Evolutionary conservation across 2,888 invertebrate species (phyloP), one percentile per base, ranked within the genome.

Genomic region (Drosophila neonasuta): DNA sequence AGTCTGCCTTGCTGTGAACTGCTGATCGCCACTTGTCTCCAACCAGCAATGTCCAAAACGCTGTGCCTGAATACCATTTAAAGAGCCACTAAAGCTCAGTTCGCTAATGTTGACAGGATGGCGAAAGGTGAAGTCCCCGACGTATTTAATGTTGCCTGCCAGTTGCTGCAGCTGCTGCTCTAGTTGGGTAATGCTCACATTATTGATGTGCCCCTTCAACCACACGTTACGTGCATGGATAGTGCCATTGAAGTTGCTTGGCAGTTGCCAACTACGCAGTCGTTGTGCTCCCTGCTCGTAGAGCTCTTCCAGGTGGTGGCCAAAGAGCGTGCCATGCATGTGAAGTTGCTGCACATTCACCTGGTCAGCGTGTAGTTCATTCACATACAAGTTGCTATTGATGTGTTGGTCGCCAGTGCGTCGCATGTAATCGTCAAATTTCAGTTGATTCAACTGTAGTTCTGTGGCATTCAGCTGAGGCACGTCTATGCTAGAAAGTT

Each of bases 31-130:
- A 41, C 75, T 79, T 20, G 79, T 88, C 51, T 91, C 86, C 2
- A 92, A 73, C 91, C 91, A 92, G 65, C 88, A 88, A 8, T 80
- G 74, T 2, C 91, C 91, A 74, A 93, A 92, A 17, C 91, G 82
- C 0, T 80, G 59, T 1, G 88, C 85, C 0, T 81, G 71, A 39
- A 93, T 89, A 15, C 89, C 91, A 75, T 92, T 92, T 4, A 92
- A 82, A 15, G 82, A 80, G 8, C 88, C 86, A 11, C 79, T 74
- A 77, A 92, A 92, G 56, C 86, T 88, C 3, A 93, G 79, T 13
- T 90, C 90, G 42, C 90, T 88, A 4, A 92, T 81, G 41, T 80
- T 79, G 24, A 91, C 83, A 3, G 86, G 68, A 36, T 87, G 77
- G 2, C 82, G 80, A 60, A 90, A 89, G 52, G 68, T 81, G 17